Percentiles rank a stretch among this genome's conserved stretches.
Conservation (phyloP, 2,797 vertebrate genomes). For the Sebastes oblongus region DNA sequence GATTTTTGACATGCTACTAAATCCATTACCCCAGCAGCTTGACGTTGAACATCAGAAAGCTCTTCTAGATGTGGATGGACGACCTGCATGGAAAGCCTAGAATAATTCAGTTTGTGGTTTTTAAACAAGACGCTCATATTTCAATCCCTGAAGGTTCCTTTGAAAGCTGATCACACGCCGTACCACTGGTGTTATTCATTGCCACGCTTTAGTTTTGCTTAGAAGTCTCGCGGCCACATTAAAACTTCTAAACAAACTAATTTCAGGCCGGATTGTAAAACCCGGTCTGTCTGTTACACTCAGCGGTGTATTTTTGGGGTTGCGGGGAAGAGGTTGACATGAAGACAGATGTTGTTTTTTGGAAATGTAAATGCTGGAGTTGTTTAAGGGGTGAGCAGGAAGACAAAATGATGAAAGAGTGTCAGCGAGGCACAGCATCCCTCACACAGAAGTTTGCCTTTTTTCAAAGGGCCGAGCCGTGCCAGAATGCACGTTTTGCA, state of each 20-base stretch:
- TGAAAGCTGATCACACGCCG: slow-evolving; percentile 36
- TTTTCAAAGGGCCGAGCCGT: slow-evolving; percentile 52
- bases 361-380: slow-evolving; percentile 57
- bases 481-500: slow-evolving; percentile 55
- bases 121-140: slow-evolving; percentile 23
- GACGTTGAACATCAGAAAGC: slow-evolving; percentile 22
- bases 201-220: slow-evolving; percentile 24
- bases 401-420: slow-evolving; percentile 70
- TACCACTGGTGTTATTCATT: slow-evolving; percentile 17
- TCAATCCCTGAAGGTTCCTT: slow-evolving; percentile 16
- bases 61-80: not conserved
- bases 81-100: not conserved
- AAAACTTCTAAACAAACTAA: slow-evolving; percentile 50
- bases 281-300: slow-evolving; percentile 5
- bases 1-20: slow-evolving; percentile 34
- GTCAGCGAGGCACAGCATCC: slow-evolving; percentile 37
- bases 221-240: slow-evolving; percentile 39
- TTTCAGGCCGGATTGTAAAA: slow-evolving; percentile 36
- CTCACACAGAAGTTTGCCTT: slow-evolving; percentile 20
- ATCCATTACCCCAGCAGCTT: slow-evolving; percentile 35
- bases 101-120: slow-evolving; percentile 19
- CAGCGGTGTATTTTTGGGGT: slow-evolving; percentile 23
- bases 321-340: slow-evolving; percentile 37
- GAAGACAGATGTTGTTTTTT: slow-evolving; percentile 71
- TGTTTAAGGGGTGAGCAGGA: slow-evolving; percentile 60